Evolutionary conservation across 2,113 vertebrate genomes (phyloP).

Genomic region (Sinocyclocheilus anshuiensis): DNA sequence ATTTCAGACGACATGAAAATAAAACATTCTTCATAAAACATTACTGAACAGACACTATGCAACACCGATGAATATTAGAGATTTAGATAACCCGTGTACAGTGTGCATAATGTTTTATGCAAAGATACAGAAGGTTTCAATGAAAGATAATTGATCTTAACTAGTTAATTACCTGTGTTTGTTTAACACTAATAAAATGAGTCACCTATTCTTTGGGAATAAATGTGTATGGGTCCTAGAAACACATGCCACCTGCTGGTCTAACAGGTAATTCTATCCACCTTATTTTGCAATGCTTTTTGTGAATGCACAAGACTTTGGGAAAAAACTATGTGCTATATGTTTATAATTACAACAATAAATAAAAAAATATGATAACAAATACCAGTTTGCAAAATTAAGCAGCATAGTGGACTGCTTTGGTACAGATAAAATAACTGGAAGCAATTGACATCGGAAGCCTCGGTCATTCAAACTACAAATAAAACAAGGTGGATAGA

Average conservation of each 20-base stretch:
- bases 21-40: not conserved
- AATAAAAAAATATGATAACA: not conserved
- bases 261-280: not conserved
- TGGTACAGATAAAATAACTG: not conserved
- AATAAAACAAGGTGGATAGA: not conserved
- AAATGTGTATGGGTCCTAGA: not conserved
- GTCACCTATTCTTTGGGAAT: not conserved
- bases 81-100: not conserved
- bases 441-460: not conserved
- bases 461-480: not conserved
- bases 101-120: constrained; percentile 34
- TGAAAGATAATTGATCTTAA: constrained; percentile 37
- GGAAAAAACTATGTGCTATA: not conserved
- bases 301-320: not conserved
- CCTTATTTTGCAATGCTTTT: not conserved
- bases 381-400: no score
- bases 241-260: constrained; percentile 44
- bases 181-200: constrained; percentile 39
- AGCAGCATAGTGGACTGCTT: no score
- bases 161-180: constrained; percentile 39
- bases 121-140: constrained; percentile 36
- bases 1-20: not conserved
- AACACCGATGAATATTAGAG: not conserved
- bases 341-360: not conserved
- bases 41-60: not conserved